These are phyloP conservation scores for Saccostrea cuccullata DNA, from an alignment of 1,140 invertebrate species.

Conservation along the genomic window DNA sequence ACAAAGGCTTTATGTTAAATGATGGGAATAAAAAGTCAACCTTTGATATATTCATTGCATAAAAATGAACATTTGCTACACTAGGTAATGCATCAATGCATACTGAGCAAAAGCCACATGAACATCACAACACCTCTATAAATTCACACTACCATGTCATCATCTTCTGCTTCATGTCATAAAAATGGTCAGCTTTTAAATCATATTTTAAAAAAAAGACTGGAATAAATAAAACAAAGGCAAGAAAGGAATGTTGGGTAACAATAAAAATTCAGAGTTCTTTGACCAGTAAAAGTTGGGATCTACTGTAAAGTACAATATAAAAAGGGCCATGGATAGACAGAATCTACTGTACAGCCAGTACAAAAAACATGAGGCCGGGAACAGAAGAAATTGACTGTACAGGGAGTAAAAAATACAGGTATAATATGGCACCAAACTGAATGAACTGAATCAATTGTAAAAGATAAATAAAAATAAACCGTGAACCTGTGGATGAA, in stretches of 20 bases:
- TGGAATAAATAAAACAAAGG: neutral
- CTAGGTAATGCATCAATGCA: neutral
- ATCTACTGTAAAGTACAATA: neutral
- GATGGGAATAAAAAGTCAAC: neutral
- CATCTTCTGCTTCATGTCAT: neutral
- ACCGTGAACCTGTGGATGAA: neutral
- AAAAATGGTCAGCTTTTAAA: neutral
- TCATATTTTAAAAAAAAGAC: neutral
- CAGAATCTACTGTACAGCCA: no score
- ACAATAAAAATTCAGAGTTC: neutral
- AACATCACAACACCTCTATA: neutral
- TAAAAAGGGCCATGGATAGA: no score
- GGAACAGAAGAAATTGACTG: neutral
- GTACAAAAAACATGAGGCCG: no score
- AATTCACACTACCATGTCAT: neutral
- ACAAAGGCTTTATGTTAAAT: neutral
- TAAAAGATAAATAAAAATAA: neutral
- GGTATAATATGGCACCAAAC: conserved; percentile 11
- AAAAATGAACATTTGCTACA: conserved; percentile 14
- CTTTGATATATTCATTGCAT: neutral
- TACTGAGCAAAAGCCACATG: neutral
- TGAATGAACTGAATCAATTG: neutral
- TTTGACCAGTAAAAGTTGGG: neutral
- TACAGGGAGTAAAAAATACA: neutral
- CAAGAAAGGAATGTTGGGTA: conserved; percentile 12